These are phyloP conservation scores for Mellilla xanthometata DNA, from an alignment of 2,888 invertebrate genomes.

Conservation along the genomic window DNA sequence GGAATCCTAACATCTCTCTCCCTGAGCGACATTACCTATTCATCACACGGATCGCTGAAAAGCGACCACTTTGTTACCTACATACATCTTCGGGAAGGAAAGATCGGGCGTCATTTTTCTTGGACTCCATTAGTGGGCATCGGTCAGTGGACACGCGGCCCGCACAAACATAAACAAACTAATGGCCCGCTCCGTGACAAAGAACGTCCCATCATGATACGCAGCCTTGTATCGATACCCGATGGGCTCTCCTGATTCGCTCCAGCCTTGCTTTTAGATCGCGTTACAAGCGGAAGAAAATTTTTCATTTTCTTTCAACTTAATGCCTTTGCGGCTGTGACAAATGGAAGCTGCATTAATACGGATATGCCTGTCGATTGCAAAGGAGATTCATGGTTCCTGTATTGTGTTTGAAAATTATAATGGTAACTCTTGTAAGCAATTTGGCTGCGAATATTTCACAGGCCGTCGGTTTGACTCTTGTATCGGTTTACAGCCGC, in stretches of 20 bases:
- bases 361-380: too few species aligned
- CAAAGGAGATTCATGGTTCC: too few species aligned
- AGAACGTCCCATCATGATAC: conserved; percentile 57
- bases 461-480: not conserved
- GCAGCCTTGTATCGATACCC: conserved; percentile 55
- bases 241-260: conserved; percentile 32
- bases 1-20: conserved; percentile 47
- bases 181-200: conserved; percentile 65
- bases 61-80: conserved; percentile 57
- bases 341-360: too few species aligned
- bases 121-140: conserved; percentile 59
- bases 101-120: conserved; percentile 67
- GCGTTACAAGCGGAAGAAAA: not conserved
- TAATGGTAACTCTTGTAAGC: too few species aligned
- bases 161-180: conserved; percentile 66
- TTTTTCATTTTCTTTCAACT: too few species aligned
- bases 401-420: too few species aligned
- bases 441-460: not conserved
- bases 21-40: conserved; percentile 59
- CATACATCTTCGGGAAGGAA: conserved; percentile 44
- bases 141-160: conserved; percentile 56
- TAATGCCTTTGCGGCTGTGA: too few species aligned
- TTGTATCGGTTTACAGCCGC: conserved; percentile 4
- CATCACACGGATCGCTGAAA: conserved; percentile 59
- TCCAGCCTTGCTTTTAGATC: conserved; percentile 14